Evolutionary conservation across 64 coral and sea anemone species (phyloP).

Genomic region (Dendrophyllia cribrosa): DNA sequence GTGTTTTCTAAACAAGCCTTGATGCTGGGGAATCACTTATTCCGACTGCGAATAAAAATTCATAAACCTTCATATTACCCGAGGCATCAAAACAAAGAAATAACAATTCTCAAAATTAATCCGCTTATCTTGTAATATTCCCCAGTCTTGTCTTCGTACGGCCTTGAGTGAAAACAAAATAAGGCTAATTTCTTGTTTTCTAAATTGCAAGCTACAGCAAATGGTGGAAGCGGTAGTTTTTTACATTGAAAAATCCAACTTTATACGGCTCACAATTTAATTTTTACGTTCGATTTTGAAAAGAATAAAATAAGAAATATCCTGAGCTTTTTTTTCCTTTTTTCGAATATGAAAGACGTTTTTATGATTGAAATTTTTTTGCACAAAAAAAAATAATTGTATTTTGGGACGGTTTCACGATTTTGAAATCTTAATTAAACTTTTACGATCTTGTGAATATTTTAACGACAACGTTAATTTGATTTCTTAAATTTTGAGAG

Average conservation of each 20-base stretch:
- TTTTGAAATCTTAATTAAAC: constrained; percentile 13
- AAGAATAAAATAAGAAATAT: not conserved
- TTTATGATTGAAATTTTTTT: not conserved
- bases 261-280: no score
- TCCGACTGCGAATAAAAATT: not conserved
- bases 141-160: not conserved
- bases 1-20: not conserved
- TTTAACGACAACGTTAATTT: not conserved
- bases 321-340: no score
- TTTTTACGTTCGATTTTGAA: no score
- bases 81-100: not conserved
- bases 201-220: not conserved
- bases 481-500: constrained; percentile 3
- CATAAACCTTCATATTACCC: not conserved
- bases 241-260: not conserved
- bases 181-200: not conserved
- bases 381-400: no score
- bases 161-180: not conserved
- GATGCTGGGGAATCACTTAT: not conserved
- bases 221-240: not conserved
- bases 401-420: not conserved
- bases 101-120: not conserved
- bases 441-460: constrained; percentile 2
- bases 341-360: no score
- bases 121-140: not conserved